A percentile compares a stretch with the other conserved stretches of the same genome.
phyloP scores from a whole-genome alignment of 2,113 vertebrate genomes.

The Corythaeola cristata region DNA sequence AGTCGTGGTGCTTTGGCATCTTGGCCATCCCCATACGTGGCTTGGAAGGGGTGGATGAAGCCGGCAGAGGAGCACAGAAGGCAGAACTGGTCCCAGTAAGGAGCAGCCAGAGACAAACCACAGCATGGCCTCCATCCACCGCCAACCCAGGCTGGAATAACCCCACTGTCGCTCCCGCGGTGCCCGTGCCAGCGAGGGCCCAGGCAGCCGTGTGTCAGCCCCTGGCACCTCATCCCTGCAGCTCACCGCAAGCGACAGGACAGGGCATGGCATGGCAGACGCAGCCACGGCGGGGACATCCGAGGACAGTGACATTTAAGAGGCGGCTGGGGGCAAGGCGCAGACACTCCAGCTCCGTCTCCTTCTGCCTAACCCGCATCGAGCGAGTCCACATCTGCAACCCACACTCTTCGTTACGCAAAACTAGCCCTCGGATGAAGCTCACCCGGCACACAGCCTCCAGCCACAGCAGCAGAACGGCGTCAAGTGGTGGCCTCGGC shows the following conservation, averaged over 20 bases:
- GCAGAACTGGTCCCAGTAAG: not conserved
- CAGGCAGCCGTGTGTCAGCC: not conserved
- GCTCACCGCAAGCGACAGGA: not conserved
- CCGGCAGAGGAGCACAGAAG: not conserved
- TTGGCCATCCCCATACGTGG: rapidly evolving
- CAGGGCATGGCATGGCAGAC: not conserved
- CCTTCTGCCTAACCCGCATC: not conserved
- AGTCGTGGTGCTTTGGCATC: rapidly evolving
- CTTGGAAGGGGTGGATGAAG: not conserved
- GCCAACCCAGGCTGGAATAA: not conserved
- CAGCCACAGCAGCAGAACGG: not conserved
- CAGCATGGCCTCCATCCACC: rapidly evolving
- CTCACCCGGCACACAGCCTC: not conserved
- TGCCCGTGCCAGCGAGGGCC: rapidly evolving
- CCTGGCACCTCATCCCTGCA: rapidly evolving
- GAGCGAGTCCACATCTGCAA: not conserved
- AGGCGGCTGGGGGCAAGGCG: not conserved
- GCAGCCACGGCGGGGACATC: not conserved
- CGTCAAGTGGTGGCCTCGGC: rapidly evolving
- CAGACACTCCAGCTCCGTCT: not conserved
- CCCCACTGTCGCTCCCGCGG: rapidly evolving
- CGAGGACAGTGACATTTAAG: not conserved
- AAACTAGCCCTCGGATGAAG: not conserved
- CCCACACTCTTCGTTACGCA: not conserved
- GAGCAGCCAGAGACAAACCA: not conserved